Percentiles rank a stretch among this genome's conserved stretches.
Evolutionary conservation across 2,113 vertebrate species (phyloP).

Genomic region (cattle (Bos taurus)): ARS-UCD2.0 NC_037346.1:35086501-35087000

Average conservation of each 20-base stretch:
- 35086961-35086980: not conserved
- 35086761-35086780: not conserved
- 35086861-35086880: not conserved
- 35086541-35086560: not conserved
- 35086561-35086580: not conserved
- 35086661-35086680: not conserved
- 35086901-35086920: not conserved
- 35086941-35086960: not conserved
- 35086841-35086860: not conserved
- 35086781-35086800: not conserved
- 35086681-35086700: not conserved
- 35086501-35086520: not conserved
- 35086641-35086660: not conserved
- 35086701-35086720: not conserved
- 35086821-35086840: not conserved
- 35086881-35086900: accelerated
- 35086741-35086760: not conserved
- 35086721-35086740: not conserved
- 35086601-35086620: not conserved
- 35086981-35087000: not conserved
- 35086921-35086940: not conserved
- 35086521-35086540: accelerated
- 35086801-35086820: not conserved
- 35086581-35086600: not conserved
- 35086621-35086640: not conserved